Conservation (phyloP, 1,140 invertebrate genomes). For the Euglossa dilemma region DNA sequence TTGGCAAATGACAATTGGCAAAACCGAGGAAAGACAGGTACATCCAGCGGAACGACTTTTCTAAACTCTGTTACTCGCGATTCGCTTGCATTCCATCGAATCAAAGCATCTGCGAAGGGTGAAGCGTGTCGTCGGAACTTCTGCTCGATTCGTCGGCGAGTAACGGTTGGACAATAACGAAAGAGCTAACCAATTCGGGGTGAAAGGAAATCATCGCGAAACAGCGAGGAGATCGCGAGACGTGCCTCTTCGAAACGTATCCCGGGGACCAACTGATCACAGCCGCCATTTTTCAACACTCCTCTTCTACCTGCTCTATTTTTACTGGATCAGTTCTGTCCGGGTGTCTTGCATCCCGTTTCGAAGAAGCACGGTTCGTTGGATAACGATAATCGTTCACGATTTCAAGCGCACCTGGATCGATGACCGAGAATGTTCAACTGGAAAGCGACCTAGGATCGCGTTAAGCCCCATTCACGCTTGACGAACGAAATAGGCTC, state of each 20-base stretch:
- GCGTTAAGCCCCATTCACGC: neutral
- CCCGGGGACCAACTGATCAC: neutral
- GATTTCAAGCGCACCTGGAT: constrained; percentile 17
- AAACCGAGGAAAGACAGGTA: too few species aligned
- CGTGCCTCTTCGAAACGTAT: neutral
- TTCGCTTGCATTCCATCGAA: too few species aligned
- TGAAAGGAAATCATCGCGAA: neutral
- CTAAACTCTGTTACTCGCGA: too few species aligned
- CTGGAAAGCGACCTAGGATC: neutral
- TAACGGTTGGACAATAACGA: constrained; percentile 21
- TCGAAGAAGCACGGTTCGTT: neutral
- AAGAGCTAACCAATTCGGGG: neutral
- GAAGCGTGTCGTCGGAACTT: neutral
- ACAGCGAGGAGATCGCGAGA: neutral
- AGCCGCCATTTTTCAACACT: too few species aligned
- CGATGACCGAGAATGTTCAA: neutral
- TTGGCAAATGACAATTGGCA: too few species aligned
- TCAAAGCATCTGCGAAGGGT: too few species aligned
- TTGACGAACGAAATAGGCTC: neutral
- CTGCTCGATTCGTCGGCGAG: neutral
- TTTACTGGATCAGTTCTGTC: neutral
- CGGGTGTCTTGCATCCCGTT: neutral
- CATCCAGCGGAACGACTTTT: too few species aligned
- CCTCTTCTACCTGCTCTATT: neutral
- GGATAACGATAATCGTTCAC: constrained; percentile 8